A percentile compares a stretch with the other conserved stretches of the same genome.
phyloP scores from a whole-genome alignment of 2,888 invertebrate species.

The Sinhomidia bicolor region DNA sequence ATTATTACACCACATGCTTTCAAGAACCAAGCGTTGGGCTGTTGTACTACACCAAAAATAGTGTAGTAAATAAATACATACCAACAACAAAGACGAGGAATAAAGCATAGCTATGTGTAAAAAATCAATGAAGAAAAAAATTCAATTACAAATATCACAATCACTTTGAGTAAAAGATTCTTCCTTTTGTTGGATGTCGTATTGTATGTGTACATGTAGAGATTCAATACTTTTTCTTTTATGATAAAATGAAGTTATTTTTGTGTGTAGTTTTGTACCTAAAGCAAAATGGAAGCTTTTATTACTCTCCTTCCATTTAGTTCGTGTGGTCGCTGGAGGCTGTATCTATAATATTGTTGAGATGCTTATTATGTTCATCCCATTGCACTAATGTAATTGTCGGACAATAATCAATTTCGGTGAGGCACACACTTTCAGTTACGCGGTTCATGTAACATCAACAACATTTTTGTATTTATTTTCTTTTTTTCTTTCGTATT shows the following conservation, averaged over 20 bases:
- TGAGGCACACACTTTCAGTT: neutral
- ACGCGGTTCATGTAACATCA: slow-evolving; percentile 23
- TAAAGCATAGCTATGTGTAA: neutral
- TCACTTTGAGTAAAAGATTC: neutral
- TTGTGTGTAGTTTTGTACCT: neutral
- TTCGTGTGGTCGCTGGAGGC: neutral
- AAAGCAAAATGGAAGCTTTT: neutral
- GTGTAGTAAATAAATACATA: neutral
- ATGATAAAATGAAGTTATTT: neutral
- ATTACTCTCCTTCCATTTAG: no score
- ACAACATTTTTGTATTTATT: slow-evolving; percentile 35
- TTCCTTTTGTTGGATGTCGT: neutral
- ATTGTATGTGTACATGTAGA: neutral
- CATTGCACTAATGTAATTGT: slow-evolving; percentile 42
- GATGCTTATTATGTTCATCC: slow-evolving; percentile 25
- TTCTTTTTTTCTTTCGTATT: slow-evolving; percentile 33
- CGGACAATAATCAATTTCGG: neutral
- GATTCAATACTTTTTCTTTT: neutral
- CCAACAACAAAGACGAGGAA: no score
- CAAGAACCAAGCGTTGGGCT: no score
- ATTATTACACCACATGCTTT: neutral
- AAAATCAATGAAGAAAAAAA: slow-evolving; percentile 36
- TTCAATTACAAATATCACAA: slow-evolving; percentile 16
- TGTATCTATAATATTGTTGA: neutral
- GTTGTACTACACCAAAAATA: no score